phyloP scores from a whole-genome alignment of 2,797 vertebrate species.

The Ateles fusciceps region DNA sequence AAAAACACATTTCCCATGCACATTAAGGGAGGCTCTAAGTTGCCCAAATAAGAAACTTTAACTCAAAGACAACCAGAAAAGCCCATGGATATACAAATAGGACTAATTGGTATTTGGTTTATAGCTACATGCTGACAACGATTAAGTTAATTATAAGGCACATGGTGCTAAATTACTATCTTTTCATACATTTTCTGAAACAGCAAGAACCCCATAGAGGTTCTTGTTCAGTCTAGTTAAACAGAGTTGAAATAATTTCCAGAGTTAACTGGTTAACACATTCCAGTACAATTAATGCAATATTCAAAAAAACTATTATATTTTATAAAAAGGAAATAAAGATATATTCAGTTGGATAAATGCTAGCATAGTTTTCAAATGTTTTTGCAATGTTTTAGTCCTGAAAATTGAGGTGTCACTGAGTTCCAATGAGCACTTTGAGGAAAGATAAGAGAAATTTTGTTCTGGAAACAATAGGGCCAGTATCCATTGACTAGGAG shows the following conservation, averaged over 20 bases:
- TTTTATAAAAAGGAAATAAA: slow-evolving; percentile 34
- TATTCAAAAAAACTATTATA: slow-evolving; percentile 19
- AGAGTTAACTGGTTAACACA: slow-evolving; percentile 15
- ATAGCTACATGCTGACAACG: slow-evolving; percentile 81
- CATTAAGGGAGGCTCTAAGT: slow-evolving; percentile 54
- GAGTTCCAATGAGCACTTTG: slow-evolving; percentile 21
- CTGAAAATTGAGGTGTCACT: neutral
- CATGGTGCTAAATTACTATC: slow-evolving; percentile 81
- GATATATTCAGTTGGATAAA: neutral
- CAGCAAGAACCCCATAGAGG: slow-evolving; percentile 70
- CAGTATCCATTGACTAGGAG: neutral
- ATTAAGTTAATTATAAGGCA: slow-evolving; percentile 84
- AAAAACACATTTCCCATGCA: slow-evolving; percentile 68
- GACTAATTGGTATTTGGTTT: slow-evolving; percentile 83
- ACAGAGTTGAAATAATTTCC: slow-evolving; percentile 61
- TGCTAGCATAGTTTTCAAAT: neutral
- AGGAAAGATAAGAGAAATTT: neutral
- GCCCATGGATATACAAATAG: slow-evolving; percentile 66
- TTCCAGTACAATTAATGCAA: neutral
- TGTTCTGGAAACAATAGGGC: neutral
- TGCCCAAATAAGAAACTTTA: slow-evolving; percentile 76
- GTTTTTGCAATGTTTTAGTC: neutral
- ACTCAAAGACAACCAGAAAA: slow-evolving; percentile 78
- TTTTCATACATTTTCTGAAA: slow-evolving; percentile 71
- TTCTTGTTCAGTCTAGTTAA: slow-evolving; percentile 74